Base-by-base conservation (phyloP, 2,888 invertebrate species). In the Acleris emargana region DNA sequence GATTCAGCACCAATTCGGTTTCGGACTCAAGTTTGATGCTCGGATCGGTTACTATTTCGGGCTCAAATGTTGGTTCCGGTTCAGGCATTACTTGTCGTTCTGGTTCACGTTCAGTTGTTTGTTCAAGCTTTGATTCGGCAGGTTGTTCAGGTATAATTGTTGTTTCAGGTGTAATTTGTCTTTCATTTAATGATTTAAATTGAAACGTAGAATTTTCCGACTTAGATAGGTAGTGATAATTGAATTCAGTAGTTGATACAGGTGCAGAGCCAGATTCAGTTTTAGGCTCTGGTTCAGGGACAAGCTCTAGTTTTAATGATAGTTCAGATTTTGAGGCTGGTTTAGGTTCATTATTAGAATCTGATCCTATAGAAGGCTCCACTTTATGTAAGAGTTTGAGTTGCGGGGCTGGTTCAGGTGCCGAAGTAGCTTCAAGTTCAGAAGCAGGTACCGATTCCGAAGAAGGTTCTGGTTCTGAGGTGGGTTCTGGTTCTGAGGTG, bases 31-130 rank as follows among this genome's bases (percentile, higher is more conserved):
- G 53, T 50, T 64, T 58, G 43, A 62, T 42, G 38, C 63, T 55
- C 52, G 67, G 53, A 59, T 69, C 69, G 6, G 61, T 18, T 50
- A 51, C 25, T 25, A 38, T 53, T 54, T 66, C 61, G 16, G 57
- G 57, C 32, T 64, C 58, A 6, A 62, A 53, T 25, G 62, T 64
- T n/a, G 71, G 55, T 42, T 66, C 66, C 18, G 64, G 49, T 25
- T 54, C 38, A 5, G 71, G 67, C 63, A 72, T 67, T 11, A 69
- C 52, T 38, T 70, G 68, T 49, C 58, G 7, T 50, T 78, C 74
- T 25, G 89, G 82, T 72, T 84, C 85, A 5, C 90, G 84, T 78
- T 88, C 85, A 2, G 87, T 80, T n/a, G 67, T 72, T 83, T 79
- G 67, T 86, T 81, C 45, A 18, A 75, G 69, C 67, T 77, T 71